Evolutionary conservation across 2,113 vertebrate species (phyloP), one percentile per base, ranked within the genome.

Genomic region (Corydoras sp.): DNA sequence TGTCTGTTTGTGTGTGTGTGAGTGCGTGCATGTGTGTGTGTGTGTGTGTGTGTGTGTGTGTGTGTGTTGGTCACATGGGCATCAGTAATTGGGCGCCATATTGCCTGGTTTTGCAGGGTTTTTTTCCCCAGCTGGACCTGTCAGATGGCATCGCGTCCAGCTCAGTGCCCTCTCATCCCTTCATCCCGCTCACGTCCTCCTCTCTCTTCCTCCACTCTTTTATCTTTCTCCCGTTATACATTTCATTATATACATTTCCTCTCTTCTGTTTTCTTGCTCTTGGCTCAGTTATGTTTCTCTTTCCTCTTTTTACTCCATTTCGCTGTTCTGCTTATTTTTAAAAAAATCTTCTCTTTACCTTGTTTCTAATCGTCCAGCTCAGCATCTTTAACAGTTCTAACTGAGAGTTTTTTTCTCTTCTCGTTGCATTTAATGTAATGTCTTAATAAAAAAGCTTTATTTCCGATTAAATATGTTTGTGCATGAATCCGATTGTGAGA

Each of bases 41-140:
- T 81, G 81, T 84, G 85, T 83, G 78, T 81, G 63, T 55, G 58
- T 55, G 59, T 51, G 64, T 67, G 56, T 56, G 63, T 69, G 63
- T 59, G 71, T 83, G 84, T 84, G 82, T 85, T 84, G 87, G 87
- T 89, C 88, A 89, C 82, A 87, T 87, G 85, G 88, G 88, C 87
- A 88, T 85, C 86, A 86, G 84, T 90, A 88, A 90, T 89, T 90
- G 88, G 88, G 85, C 83, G 86, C 88, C 88, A 88, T 91, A 89
- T 90, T 90, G 88, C 87, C 86, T 84, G 84, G 84, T 89, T 89
- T 89, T 86, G 67, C 80, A 71, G 85, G 84, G 85, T 86, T 88
- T 72, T 84, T 83, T 77, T 84, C 86, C 87, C 88, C 89, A 91
- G 88, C 86, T 90, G 89, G 88, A 89, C 85, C 85, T 89, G 88